These are phyloP conservation scores for Nannospalax galili DNA, from an alignment of 2,113 vertebrate genomes.

Conservation along the genomic window DNA sequence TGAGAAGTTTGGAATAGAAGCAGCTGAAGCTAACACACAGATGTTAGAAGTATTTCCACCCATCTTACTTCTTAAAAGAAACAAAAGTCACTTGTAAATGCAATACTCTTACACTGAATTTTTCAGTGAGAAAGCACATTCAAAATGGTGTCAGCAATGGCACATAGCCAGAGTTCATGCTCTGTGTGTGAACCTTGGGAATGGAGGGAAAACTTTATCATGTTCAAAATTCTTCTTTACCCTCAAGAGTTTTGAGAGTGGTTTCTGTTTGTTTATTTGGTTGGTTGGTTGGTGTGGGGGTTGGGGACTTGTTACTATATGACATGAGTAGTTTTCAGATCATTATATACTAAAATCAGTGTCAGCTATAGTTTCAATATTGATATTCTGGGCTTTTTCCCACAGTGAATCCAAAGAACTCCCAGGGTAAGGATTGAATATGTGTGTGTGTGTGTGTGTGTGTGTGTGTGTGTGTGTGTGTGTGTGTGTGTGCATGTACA, in stretches of 20 bases:
- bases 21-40: slow-evolving; percentile 32
- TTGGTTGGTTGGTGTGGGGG: no score
- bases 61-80: slow-evolving; percentile 13
- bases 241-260: slow-evolving; percentile 13
- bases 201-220: slow-evolving; percentile 27
- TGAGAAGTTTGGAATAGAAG: slow-evolving; percentile 24
- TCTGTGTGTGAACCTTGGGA: slow-evolving; percentile 15
- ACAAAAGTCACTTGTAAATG: slow-evolving; percentile 37
- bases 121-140: slow-evolving; percentile 77
- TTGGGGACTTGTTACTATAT: no score
- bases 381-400: not conserved
- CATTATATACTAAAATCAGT: not conserved
- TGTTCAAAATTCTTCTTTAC: not conserved
- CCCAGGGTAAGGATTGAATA: not conserved
- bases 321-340: not conserved
- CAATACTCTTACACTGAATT: slow-evolving; percentile 70
- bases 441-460: not conserved
- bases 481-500: not conserved
- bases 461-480: not conserved
- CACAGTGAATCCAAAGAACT: not conserved
- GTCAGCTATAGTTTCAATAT: not conserved
- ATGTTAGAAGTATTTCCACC: slow-evolving; percentile 11
- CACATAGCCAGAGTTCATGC: not conserved
- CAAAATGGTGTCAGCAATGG: slow-evolving; percentile 20
- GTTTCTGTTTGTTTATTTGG: no score